These are phyloP conservation scores for Brachionus rotundiformis DNA, from an alignment of 1,140 invertebrate genomes.

Conservation along the genomic window DNA sequence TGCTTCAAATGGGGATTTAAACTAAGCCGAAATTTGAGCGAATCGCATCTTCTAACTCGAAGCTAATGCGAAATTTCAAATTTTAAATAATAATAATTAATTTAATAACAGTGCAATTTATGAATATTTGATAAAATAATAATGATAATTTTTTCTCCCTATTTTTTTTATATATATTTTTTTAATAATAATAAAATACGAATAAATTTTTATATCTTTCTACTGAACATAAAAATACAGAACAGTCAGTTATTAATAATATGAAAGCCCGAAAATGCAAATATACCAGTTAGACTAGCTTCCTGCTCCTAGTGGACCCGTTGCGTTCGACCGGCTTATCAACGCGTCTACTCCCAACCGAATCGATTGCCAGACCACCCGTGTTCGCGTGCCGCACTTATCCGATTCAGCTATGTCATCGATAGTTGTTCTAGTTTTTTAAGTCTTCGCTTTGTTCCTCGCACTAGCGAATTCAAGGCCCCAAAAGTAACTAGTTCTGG, in stretches of 20 bases:
- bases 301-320: neutral
- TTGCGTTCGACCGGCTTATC: neutral
- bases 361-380: too few relatives aligned
- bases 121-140: conserved; percentile 48
- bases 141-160: conserved; percentile 38
- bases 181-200: conserved; percentile 48
- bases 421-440: neutral
- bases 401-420: too few relatives aligned
- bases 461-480: neutral
- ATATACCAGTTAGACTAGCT: neutral
- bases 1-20: conserved; percentile 24
- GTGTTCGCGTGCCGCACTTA: too few relatives aligned
- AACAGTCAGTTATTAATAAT: conserved; percentile 36
- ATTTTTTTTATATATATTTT: conserved; percentile 24
- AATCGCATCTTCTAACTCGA: conserved; percentile 3
- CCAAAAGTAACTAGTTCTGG: neutral
- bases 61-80: conserved; percentile 16
- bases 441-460: neutral
- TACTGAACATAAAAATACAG: conserved; percentile 39
- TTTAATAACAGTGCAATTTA: conserved; percentile 44
- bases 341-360: too few relatives aligned
- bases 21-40: conserved; percentile 9
- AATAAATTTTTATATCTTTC: conserved; percentile 43
- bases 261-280: neutral
- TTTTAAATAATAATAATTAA: conserved; percentile 47